Evolutionary conservation across 2,888 invertebrate species (phyloP).

Genomic region (Fragum fragum): DNA sequence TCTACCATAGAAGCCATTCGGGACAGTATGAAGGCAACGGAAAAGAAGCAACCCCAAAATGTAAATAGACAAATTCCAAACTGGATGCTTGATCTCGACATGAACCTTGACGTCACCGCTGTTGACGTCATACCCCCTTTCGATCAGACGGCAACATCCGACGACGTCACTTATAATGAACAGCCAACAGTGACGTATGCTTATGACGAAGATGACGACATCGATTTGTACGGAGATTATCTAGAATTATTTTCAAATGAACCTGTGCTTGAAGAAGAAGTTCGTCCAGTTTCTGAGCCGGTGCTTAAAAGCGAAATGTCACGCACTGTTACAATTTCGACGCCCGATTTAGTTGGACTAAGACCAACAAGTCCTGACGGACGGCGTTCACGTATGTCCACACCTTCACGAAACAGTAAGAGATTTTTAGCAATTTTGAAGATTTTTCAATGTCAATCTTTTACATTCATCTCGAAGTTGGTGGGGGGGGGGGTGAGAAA

Average conservation of each 20-base stretch:
- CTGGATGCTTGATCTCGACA: constrained; percentile 62
- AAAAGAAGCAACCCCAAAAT: constrained; percentile 17
- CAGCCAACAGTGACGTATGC: constrained; percentile 40
- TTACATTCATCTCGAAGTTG: no score
- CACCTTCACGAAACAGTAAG: neutral
- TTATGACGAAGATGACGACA: constrained; percentile 30
- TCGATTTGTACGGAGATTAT: constrained; percentile 18
- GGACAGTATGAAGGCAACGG: constrained; percentile 39
- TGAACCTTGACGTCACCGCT: constrained; percentile 59
- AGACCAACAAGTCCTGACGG: constrained; percentile 10
- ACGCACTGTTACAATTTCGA: neutral
- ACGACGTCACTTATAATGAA: constrained; percentile 42
- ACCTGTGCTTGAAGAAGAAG: neutral
- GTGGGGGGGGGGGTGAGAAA: no score
- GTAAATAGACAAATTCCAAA: constrained; percentile 35
- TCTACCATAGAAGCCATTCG: constrained; percentile 61
- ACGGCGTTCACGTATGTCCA: neutral
- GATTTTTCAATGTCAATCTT: no score
- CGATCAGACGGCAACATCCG: neutral
- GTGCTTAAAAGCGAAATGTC: neutral
- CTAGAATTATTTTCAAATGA: constrained; percentile 16
- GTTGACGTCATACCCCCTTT: constrained; percentile 59
- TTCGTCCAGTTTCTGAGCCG: neutral
- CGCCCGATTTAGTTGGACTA: neutral
- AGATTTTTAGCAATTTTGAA: no score